These are phyloP conservation scores for Calycopis cecrops DNA, from an alignment of 1,140 invertebrate species.

Conservation along the genomic window DNA sequence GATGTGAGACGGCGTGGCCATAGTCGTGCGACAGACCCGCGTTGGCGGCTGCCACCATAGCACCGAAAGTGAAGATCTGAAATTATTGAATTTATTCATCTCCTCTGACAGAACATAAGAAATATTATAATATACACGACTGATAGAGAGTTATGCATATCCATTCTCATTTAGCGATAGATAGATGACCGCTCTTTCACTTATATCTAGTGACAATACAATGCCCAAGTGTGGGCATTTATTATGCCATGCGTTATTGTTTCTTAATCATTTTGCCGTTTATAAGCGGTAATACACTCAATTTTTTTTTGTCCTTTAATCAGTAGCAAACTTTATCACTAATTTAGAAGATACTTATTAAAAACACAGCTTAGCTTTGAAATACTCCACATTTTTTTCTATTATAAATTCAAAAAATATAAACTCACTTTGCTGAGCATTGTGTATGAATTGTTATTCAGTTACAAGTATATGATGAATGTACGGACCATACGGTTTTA, in stretches of 20 bases:
- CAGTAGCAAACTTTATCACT: too few species aligned
- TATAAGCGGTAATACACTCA: too few species aligned
- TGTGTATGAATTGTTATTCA: constrained; percentile 38
- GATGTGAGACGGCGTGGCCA: constrained; percentile 46
- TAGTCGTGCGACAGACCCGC: constrained; percentile 31
- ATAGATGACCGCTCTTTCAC: too few species aligned
- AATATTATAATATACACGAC: too few species aligned
- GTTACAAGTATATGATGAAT: constrained; percentile 47
- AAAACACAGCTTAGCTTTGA: too few species aligned
- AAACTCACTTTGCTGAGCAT: constrained; percentile 45
- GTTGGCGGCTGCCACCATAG: constrained; percentile 39
- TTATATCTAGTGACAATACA: too few species aligned
- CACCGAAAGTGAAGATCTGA: constrained; percentile 30
- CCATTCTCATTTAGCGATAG: too few species aligned
- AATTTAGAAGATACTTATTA: not conserved
- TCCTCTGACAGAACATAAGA: not conserved
- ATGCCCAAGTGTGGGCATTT: too few species aligned
- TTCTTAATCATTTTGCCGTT: too few species aligned
- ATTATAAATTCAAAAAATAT: not conserved
- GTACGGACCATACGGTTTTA: constrained; percentile 52
- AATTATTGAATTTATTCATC: constrained; percentile 2
- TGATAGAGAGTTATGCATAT: too few species aligned
- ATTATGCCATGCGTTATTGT: too few species aligned
- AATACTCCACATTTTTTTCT: not conserved
- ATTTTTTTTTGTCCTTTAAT: too few species aligned